Evolutionary conservation across 2,888 invertebrate species (phyloP).

Genomic region (Baccha elongata): DNA sequence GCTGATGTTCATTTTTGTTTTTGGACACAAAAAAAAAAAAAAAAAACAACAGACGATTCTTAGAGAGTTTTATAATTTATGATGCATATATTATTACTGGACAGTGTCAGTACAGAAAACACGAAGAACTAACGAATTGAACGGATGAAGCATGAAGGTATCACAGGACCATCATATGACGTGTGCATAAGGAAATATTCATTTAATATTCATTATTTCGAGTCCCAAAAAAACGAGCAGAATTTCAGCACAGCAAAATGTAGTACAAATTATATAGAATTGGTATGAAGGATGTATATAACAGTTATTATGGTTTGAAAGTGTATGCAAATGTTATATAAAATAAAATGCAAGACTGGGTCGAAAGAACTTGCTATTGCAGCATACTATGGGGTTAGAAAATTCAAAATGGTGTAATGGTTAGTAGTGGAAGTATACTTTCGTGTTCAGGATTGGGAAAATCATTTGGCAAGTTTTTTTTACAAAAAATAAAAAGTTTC

Average conservation of each 20-base stretch:
- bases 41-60: conserved; percentile 28
- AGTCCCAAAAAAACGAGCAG: conserved; percentile 13
- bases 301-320: conserved; percentile 12
- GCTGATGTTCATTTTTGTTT: background rate
- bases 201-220: conserved; percentile 37
- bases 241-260: background rate
- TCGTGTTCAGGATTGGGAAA: too few relatives aligned
- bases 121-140: background rate
- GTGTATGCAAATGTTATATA: conserved; percentile 13
- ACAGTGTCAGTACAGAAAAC: conserved; percentile 28
- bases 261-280: background rate
- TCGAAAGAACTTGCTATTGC: too few relatives aligned
- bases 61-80: conserved; percentile 65
- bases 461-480: too few relatives aligned
- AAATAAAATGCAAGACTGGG: too few relatives aligned
- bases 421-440: too few relatives aligned
- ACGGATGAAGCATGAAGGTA: conserved; percentile 15
- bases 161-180: conserved; percentile 1
- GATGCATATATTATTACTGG: conserved; percentile 63
- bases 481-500: too few relatives aligned
- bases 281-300: background rate
- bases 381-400: too few relatives aligned
- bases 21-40: conserved; percentile 2
- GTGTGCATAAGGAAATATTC: background rate
- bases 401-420: too few relatives aligned